Evolutionary conservation across 2,797 vertebrate genomes (phyloP), one percentile per base, ranked within the genome.

Genomic region (Xyrichtys novacula): DNA sequence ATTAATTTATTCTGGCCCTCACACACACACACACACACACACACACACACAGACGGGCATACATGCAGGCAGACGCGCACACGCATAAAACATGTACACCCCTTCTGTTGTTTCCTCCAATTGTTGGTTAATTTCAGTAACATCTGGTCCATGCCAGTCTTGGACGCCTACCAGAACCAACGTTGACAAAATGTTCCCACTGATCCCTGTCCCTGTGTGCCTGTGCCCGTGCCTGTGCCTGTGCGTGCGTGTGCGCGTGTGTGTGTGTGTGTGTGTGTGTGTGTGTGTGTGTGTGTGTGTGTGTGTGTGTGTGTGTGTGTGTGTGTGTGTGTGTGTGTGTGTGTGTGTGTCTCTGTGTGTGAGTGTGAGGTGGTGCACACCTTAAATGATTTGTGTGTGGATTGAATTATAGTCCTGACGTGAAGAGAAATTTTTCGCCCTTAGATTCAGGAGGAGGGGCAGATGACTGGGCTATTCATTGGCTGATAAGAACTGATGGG

Each of bases 1-100:
- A 97, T 97, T 98, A 96, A 98, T 98, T 96, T 98, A 98, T 97
- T 96, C 96, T 92, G 93, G 88, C 94, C 87, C 76, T 62, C 74
- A 48, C 73, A 42, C 68, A 64, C 78, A 58, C 76, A 63, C 64
- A 20, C 23, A 26, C 6, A 7, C 59, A 56, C 76, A 47, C 71
- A 42, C 68, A 63, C 78, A 57, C 74, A 63, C 43, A 61, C 60
- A 62, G 66, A 63, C 66, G 65, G 78, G 55, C 55, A 50, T 40
- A 66, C 52, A 52, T 65, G 65, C 28, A 59, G 39, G 63, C 52
- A 44, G 64, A 66, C 29, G 49, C 65, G 12, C 26, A 29, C 22
- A 25, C 49, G 50, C 22, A 44, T 22, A 67, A 38, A 70, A 25
- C 34, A 39, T 31, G 31, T 43, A 57, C 62, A 62, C 38, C 4